These are phyloP conservation scores for Danio aesculapii DNA, from an alignment of 2,797 vertebrate species.

Conservation along the genomic window DNA sequence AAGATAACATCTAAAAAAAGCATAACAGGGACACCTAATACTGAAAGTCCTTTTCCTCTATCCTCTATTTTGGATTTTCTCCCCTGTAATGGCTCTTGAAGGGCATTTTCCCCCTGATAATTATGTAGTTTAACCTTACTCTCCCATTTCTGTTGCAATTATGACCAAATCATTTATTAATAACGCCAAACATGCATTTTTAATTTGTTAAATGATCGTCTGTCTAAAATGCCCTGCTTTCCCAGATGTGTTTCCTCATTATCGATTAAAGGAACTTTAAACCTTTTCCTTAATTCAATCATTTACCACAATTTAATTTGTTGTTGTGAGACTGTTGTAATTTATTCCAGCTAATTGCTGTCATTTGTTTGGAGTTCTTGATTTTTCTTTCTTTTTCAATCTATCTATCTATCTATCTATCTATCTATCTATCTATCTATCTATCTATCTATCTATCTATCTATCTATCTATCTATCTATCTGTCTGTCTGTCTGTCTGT, in stretches of 20 bases:
- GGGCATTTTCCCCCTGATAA: not conserved
- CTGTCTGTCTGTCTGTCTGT: too few species aligned
- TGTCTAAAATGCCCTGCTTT: constrained; percentile 42
- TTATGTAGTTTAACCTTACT: constrained; percentile 48
- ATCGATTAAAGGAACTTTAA: constrained; percentile 60
- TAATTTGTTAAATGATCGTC: constrained; percentile 55
- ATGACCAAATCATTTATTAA: constrained; percentile 65
- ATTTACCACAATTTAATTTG: constrained; percentile 46
- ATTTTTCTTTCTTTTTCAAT: not conserved
- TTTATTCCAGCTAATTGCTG: constrained; percentile 40
- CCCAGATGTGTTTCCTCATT: constrained; percentile 50
- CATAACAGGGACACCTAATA: not conserved
- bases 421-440: too few species aligned
- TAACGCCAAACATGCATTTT: constrained; percentile 58
- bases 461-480: too few species aligned
- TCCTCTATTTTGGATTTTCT: constrained; percentile 7
- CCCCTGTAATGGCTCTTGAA: constrained; percentile 13
- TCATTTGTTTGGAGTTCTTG: constrained; percentile 31
- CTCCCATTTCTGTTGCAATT: constrained; percentile 52
- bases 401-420: too few species aligned
- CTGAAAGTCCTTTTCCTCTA: not conserved
- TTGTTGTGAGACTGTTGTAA: constrained; percentile 30
- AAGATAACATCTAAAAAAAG: too few species aligned
- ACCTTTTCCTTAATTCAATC: constrained; percentile 58
- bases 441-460: too few species aligned